Conservation (phyloP, 2,113 vertebrate genomes). For the Diadophis punctatus region DNA sequence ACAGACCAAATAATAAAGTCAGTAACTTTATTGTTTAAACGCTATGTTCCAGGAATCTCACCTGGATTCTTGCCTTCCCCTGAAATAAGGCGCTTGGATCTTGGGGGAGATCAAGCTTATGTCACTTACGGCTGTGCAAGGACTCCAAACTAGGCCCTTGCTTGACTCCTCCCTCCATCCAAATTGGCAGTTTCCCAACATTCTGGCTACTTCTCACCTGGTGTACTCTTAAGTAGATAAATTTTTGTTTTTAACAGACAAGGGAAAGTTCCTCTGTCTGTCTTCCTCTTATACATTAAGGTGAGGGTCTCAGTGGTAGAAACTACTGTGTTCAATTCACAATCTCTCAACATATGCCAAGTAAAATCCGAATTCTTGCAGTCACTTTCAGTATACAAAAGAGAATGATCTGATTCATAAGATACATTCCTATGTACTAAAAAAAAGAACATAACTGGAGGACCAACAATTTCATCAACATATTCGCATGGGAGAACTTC, state of each 20-base stretch:
- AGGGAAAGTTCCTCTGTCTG: neutral
- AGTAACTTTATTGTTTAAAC: neutral
- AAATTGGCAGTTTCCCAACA: neutral
- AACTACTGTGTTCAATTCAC: neutral
- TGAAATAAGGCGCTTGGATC: neutral
- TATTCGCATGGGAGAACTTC: neutral
- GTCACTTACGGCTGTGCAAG: neutral
- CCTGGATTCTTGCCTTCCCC: neutral
- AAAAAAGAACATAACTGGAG: neutral
- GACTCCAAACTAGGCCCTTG: neutral
- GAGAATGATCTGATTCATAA: neutral
- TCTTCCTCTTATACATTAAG: neutral
- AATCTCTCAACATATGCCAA: neutral
- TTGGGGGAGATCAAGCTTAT: neutral
- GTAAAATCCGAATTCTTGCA: neutral
- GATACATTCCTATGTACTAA: neutral
- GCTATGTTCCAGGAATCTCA: neutral
- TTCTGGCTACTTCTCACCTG: neutral
- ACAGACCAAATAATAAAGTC: neutral
- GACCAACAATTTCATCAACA: neutral
- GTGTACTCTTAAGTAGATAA: neutral
- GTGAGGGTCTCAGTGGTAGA: neutral
- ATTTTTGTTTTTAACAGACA: neutral
- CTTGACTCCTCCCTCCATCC: neutral
- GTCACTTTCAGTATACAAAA: neutral